Base-by-base conservation (phyloP, 2,888 invertebrate species). In the Hirtodrosophila confusa region DNA sequence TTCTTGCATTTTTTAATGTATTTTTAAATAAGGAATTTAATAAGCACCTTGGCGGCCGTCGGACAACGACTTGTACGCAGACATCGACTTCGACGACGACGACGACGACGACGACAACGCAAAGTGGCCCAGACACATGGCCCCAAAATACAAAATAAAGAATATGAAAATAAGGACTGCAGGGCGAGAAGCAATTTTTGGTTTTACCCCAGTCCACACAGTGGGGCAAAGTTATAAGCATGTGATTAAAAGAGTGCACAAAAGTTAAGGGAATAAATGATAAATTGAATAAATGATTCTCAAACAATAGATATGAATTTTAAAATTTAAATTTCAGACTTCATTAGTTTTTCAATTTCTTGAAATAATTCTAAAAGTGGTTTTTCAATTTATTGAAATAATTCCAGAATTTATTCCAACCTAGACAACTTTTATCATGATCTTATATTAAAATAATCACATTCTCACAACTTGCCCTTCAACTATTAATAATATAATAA, bases 1-100 rank as follows among this genome's bases (percentile, higher is more conserved):
- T 87, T 83, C 88, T 83, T 86, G 86, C 86, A 84, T 88, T 88
- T 88, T 88, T 85, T 88, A 84, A 85, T 85, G 84, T 86, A 88
- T 86, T 85, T 85, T 85, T 85, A 85, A 85, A 88, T 88, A 85
- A 88, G 84, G 84, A 85, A 85, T 86, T 86, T 85, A 85, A 85
- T 85, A 85, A 85, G 84, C 84, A 85, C 88, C 84, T 85, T 85
- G 82, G 86, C 86, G 67, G 79, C 73, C 87, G 62, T 71, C 84
- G 85, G 69, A 87, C 82, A 80, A 62, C 80, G 66, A 75, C 78
- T 72, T 53, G 63, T 58, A 54, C 65, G 41, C 71, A 50, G 55
- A 65, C 69, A 49, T 45, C 56, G 48, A 49, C 49, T 17, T 51
- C 47, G 7, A 27, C 47, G 40, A 7, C 17, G 17, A 31, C 57